Conservation (phyloP, 2,797 vertebrate species). For the Chelonia mydas region DNA sequence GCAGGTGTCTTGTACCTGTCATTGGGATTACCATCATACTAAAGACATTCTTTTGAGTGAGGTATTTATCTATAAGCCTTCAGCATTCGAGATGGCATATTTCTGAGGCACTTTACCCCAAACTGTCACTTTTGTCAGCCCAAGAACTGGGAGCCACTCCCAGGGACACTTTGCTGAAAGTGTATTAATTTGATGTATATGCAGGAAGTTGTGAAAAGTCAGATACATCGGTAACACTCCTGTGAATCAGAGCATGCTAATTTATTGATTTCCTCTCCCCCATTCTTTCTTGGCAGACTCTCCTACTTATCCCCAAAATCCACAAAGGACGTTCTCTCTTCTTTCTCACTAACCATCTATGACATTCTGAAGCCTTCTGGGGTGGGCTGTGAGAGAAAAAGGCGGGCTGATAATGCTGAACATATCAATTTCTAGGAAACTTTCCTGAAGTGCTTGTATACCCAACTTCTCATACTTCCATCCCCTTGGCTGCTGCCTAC, state of each 20-base stretch:
- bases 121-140: neutral
- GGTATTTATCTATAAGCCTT: neutral
- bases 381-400: neutral
- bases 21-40: constrained; percentile 8
- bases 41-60: neutral
- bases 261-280: neutral
- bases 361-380: neutral
- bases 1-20: constrained; percentile 44
- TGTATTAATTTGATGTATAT: neutral
- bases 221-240: neutral
- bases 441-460: neutral
- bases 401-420: neutral
- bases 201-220: neutral
- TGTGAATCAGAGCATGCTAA: neutral
- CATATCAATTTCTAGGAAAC: neutral
- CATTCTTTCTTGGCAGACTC: neutral
- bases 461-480: neutral
- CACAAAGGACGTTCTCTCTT: neutral
- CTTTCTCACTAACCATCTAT: neutral
- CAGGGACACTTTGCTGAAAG: neutral
- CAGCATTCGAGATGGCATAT: neutral
- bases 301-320: neutral
- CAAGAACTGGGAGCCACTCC: neutral
- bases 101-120: neutral
- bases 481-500: neutral